A percentile compares a stretch with the other conserved stretches of the same genome.
Evolutionary conservation across 2,113 vertebrate genomes (phyloP).

Genomic region (Cololabis saira): DNA sequence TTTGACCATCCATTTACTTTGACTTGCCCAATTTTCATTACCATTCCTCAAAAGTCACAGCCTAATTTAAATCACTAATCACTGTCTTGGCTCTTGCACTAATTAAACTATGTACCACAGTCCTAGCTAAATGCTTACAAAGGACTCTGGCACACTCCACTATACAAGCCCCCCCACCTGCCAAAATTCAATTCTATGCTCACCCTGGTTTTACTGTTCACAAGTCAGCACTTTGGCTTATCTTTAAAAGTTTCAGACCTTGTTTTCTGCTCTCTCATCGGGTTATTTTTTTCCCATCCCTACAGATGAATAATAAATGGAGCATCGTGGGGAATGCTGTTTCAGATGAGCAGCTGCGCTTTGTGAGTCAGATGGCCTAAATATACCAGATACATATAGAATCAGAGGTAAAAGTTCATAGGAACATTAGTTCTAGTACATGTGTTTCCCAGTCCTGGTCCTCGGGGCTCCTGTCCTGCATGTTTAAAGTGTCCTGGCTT

Average conservation of each 20-base stretch:
- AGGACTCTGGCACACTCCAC: slow-evolving; percentile 48
- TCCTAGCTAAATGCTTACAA: slow-evolving; percentile 60
- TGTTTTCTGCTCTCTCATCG: slow-evolving; percentile 60
- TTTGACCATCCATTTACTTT: slow-evolving; percentile 43
- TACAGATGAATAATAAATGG: slow-evolving; percentile 74
- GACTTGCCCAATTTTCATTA: slow-evolving; percentile 56
- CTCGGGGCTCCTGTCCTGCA: no score
- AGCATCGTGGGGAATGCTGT: slow-evolving; percentile 59
- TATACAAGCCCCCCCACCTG: slow-evolving; percentile 47
- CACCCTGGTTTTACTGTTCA: slow-evolving; percentile 48
- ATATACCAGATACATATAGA: slow-evolving; percentile 53
- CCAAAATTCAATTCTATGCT: slow-evolving; percentile 60
- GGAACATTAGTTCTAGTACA: slow-evolving; percentile 50
- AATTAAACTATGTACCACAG: slow-evolving; percentile 58
- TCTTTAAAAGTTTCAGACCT: slow-evolving; percentile 63
- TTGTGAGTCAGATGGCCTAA: slow-evolving; percentile 69
- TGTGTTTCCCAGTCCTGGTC: no score
- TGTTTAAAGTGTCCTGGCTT: no score
- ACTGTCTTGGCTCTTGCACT: slow-evolving; percentile 58
- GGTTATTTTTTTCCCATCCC: slow-evolving; percentile 26
- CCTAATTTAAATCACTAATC: slow-evolving; percentile 62
- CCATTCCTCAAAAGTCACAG: slow-evolving; percentile 51
- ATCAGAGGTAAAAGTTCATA: slow-evolving; percentile 53
- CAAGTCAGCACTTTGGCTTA: slow-evolving; percentile 66
- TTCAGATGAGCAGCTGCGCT: slow-evolving; percentile 69